Conservation (phyloP, 2,797 vertebrate species). For the Scolopax rusticola region DNA sequence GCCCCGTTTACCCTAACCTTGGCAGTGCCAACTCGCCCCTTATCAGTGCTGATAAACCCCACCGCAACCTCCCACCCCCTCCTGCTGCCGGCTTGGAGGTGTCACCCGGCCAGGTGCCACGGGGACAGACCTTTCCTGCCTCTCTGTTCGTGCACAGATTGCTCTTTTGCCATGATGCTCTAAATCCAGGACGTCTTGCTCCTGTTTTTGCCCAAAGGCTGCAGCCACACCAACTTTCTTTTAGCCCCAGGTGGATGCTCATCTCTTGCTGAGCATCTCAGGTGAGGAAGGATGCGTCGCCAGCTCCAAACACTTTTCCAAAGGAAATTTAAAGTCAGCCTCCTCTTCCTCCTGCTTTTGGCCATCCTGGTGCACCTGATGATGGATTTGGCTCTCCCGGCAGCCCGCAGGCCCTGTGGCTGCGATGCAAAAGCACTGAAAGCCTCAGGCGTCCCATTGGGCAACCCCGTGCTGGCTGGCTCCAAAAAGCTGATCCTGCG, state of each 20-base stretch:
- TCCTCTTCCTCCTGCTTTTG: constrained; percentile 61
- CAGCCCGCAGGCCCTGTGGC: background rate
- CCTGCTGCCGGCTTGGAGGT: background rate
- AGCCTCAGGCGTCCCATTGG: background rate
- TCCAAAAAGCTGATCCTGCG: constrained; percentile 51
- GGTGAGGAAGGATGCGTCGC: constrained; percentile 36
- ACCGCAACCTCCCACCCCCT: background rate
- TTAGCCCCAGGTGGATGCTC: background rate
- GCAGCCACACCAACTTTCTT: background rate
- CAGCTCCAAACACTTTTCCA: constrained; percentile 39
- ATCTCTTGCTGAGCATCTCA: background rate
- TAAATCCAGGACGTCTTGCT: background rate
- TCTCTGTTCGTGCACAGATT: background rate
- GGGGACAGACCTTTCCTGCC: background rate
- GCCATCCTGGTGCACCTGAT: constrained; percentile 50
- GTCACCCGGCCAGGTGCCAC: background rate
- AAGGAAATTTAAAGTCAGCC: constrained; percentile 65
- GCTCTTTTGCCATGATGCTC: background rate
- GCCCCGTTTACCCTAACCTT: background rate
- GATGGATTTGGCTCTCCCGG: constrained; percentile 25
- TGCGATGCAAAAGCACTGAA: background rate
- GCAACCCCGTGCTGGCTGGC: background rate
- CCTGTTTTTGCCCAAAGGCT: background rate
- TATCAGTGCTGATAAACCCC: constrained; percentile 30
- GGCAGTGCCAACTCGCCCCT: background rate